phyloP scores from a whole-genome alignment of 1,140 invertebrate genomes.

The Contarinia nasturtii region DNA sequence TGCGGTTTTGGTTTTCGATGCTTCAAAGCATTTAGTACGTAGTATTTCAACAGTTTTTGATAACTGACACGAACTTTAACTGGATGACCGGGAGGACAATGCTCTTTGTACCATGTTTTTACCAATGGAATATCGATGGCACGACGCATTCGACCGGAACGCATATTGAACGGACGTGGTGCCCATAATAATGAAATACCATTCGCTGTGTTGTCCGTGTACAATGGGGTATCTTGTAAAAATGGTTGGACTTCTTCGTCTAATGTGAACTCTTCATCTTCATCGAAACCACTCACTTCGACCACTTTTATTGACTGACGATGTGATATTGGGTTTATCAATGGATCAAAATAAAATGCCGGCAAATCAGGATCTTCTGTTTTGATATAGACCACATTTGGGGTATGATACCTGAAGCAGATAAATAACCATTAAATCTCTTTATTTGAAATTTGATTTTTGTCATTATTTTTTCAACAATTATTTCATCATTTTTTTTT shows the following conservation, averaged over 20 bases:
- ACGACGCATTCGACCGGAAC: slow-evolving; percentile 70
- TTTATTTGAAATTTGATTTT: too few relatives aligned
- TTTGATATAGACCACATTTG: slow-evolving; percentile 98
- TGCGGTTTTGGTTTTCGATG: slow-evolving; percentile 95
- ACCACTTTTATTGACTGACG: slow-evolving; percentile 67
- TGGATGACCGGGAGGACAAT: slow-evolving; percentile 94
- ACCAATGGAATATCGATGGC: slow-evolving; percentile 95
- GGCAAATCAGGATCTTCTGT: slow-evolving; percentile 99
- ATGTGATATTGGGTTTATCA: slow-evolving; percentile 98
- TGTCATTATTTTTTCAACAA: too few relatives aligned
- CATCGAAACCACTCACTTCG: slow-evolving; percentile 70
- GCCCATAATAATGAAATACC: slow-evolving; percentile 98
- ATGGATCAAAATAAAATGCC: slow-evolving; percentile 98
- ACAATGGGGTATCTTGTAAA: slow-evolving; percentile 84
- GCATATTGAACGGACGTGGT: slow-evolving; percentile 89
- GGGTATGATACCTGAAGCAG: slow-evolving; percentile 83
- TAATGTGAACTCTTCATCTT: slow-evolving; percentile 88
- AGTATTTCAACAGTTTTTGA: slow-evolving; percentile 96
- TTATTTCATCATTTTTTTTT: too few relatives aligned
- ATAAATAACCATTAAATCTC: neutral
- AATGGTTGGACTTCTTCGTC: slow-evolving; percentile 82
- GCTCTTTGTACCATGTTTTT: slow-evolving; percentile 94
- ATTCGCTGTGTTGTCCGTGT: slow-evolving; percentile 97
- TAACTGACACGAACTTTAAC: slow-evolving; percentile 99
- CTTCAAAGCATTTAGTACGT: slow-evolving; percentile 92